These are phyloP conservation scores for Hirtodrosophila duncani DNA, from an alignment of 2,888 invertebrate genomes.

Conservation along the genomic window DNA sequence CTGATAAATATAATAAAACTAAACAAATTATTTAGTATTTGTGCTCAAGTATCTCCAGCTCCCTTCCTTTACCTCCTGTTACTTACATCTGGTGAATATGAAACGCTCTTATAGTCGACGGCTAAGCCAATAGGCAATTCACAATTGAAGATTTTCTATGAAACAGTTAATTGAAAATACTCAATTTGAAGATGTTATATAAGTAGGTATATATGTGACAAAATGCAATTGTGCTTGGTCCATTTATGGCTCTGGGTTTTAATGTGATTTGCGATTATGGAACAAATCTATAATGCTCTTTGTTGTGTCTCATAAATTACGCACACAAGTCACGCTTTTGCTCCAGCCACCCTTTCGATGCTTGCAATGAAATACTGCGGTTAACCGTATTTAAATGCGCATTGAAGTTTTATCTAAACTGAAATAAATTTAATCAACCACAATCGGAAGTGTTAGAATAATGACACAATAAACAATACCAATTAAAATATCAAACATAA, in stretches of 20 bases:
- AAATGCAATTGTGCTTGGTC: slow-evolving; percentile 10
- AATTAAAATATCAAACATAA: slow-evolving; percentile 72
- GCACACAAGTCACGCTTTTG: slow-evolving; percentile 24
- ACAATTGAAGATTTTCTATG: too few species aligned
- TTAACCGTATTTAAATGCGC: slow-evolving; percentile 25
- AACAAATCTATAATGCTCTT: slow-evolving; percentile 33
- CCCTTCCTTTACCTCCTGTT: too few species aligned
- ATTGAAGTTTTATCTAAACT: slow-evolving; percentile 59
- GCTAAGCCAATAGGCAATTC: too few species aligned
- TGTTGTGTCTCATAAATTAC: slow-evolving; percentile 41
- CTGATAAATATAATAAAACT: too few species aligned
- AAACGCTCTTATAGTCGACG: too few species aligned
- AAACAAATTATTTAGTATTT: too few species aligned
- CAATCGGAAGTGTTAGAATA: slow-evolving; percentile 72
- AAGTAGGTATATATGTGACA: too few species aligned
- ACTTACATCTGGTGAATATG: too few species aligned
- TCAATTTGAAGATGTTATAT: too few species aligned
- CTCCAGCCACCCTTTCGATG: slow-evolving; percentile 17
- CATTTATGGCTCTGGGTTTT: slow-evolving; percentile 16
- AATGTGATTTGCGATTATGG: slow-evolving; percentile 21
- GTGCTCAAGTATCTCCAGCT: too few species aligned
- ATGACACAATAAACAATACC: slow-evolving; percentile 72
- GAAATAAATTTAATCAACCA: slow-evolving; percentile 71
- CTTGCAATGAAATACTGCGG: slow-evolving; percentile 52
- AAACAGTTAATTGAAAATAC: too few species aligned